phyloP scores from a whole-genome alignment of 2,888 invertebrate species.

The Pilophorus perplexus region DNA sequence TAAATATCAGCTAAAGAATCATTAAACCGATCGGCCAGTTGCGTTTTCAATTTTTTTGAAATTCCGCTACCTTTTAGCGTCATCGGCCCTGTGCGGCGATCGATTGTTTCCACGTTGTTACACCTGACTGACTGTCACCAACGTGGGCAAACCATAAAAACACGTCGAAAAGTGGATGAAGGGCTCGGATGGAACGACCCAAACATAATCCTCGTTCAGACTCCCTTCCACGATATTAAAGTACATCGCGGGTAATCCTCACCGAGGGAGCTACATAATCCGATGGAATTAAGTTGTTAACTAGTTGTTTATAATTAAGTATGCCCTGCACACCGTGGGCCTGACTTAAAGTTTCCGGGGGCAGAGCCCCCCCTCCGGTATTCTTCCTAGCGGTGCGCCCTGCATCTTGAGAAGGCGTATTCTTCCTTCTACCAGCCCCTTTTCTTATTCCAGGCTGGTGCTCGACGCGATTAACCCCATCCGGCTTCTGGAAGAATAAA shows the following conservation, averaged over 20 bases:
- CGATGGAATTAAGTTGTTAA: conserved; percentile 42
- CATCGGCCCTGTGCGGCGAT: too few species aligned
- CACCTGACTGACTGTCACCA: too few species aligned
- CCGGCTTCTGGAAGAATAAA: too few species aligned
- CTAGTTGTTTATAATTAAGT: conserved; percentile 42
- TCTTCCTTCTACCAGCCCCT: conserved; percentile 22
- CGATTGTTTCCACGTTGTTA: too few species aligned
- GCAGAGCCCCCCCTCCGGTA: conserved; percentile 10
- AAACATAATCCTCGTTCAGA: neutral
- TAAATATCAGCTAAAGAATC: too few species aligned
- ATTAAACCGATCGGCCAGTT: too few species aligned
- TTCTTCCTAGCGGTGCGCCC: too few species aligned
- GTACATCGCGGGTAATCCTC: conserved; percentile 19
- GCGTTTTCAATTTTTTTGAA: too few species aligned
- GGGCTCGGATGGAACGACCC: too few species aligned
- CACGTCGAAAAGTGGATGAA: too few species aligned
- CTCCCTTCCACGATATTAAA: conserved; percentile 26
- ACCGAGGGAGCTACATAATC: conserved; percentile 35
- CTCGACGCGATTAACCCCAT: conserved; percentile 5
- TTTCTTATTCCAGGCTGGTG: conserved; percentile 26
- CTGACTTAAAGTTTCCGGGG: conserved; percentile 30
- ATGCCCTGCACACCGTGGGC: conserved; percentile 38
- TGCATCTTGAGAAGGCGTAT: conserved; percentile 34
- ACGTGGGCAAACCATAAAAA: too few species aligned
- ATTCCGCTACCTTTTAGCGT: too few species aligned